Base-by-base conservation (phyloP, 2,797 vertebrate genomes). In the Linurgus olivaceus region DNA sequence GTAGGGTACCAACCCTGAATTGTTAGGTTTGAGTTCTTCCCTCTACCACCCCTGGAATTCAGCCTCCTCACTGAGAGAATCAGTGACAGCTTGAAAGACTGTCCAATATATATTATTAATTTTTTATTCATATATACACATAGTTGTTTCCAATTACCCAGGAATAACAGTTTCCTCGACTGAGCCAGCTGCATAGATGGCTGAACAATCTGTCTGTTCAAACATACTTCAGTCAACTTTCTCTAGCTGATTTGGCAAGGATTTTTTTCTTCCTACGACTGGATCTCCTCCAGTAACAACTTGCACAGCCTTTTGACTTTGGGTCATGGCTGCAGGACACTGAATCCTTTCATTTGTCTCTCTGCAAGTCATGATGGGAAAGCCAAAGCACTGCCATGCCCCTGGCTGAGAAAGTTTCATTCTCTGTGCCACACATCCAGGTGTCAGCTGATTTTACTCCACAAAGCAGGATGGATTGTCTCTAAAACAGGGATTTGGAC, bases 241-340 rank as follows among this genome's bases (percentile, higher is more conserved):
- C 81, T 72, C 55, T 93, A 81, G 82, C 82, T 96, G 95, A 94
- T 94, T 81, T 94, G 87, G 94, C 95, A 96, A 52, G 62, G 47
- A 74, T 85, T 89, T 91, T 91, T 40, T 84, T 94, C 82, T 84
- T 89, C 88, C 89, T 82, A 61, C 14, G 3, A 88, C 86, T 96
- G 94, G 93, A 96, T 73, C 76, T 93, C 62, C 70, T 95, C 91
- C 95, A 94, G 92, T 84, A 95, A 96, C 73, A 96, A 94, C 84
- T 94, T 45, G 66, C 86, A 84, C 80, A 90, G 88, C 85, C 72
- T 95, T 90, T 40, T 71, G 95, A 93, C 87, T 94, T 75, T 8
- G 86, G 90, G 82, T 95, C 93, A 76, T 10, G 51, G 68, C 80
- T 88, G 51, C 37, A 48, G 38, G 91, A 91, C 89, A 94, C 75